These are phyloP conservation scores for Caenorhabditis remanei DNA, from an alignment of 1,140 invertebrate genomes.

Conservation along the genomic window DNA sequence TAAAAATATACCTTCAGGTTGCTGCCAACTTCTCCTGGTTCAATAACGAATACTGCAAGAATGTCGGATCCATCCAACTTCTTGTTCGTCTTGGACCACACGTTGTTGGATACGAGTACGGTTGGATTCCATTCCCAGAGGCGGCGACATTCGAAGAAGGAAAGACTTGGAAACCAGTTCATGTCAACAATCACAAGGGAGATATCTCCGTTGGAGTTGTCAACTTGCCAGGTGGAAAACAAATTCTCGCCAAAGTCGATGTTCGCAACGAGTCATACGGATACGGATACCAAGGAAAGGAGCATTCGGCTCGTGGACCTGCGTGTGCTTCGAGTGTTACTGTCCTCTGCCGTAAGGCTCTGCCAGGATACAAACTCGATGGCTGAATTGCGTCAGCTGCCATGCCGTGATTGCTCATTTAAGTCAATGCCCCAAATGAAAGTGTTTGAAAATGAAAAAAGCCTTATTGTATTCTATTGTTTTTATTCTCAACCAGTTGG, in stretches of 20 bases:
- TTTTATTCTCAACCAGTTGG: no score
- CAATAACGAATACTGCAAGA: constrained; percentile 62
- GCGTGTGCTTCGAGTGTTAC: background rate
- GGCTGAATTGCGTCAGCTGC: no score
- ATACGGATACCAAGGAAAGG: constrained; percentile 64
- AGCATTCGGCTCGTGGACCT: constrained; percentile 64
- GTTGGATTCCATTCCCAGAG: constrained; percentile 61
- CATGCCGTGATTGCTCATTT: no score
- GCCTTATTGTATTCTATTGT: no score
- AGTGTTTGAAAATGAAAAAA: no score
- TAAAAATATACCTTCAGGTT: background rate
- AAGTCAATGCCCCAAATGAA: no score
- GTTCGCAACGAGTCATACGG: constrained; percentile 69
- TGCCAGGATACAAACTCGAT: constrained; percentile 70
- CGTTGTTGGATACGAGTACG: constrained; percentile 66
- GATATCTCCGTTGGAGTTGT: constrained; percentile 69
- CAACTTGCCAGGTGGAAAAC: constrained; percentile 66
- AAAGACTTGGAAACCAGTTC: constrained; percentile 68
- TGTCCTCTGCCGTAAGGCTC: constrained; percentile 70
- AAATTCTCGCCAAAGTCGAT: constrained; percentile 71
- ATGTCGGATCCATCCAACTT: constrained; percentile 64
- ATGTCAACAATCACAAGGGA: constrained; percentile 67
- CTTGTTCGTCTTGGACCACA: constrained; percentile 66
- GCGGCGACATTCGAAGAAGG: constrained; percentile 66
- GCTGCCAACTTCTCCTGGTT: constrained; percentile 64